Evolutionary conservation across 2,888 invertebrate genomes (phyloP), one percentile per base, ranked within the genome.

Genomic region (Apodemia mormo): DNA sequence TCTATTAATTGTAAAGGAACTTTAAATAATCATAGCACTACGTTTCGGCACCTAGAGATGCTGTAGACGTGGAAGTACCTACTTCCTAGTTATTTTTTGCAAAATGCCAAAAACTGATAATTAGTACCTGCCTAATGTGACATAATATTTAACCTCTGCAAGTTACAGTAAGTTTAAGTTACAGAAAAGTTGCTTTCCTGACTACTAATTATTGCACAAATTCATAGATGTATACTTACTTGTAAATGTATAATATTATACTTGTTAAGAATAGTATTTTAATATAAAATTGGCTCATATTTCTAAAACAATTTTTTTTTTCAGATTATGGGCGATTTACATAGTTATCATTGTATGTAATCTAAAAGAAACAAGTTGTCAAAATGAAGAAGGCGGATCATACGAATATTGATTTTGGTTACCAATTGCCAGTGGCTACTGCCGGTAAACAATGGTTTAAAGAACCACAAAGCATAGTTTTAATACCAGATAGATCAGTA

Each of bases 371-470:
- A 58, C 0, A 58, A 54, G 3, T 54, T 54, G 30, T 30, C 30
- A 58, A 29, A 58, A 58, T 58, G 58, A 58, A 12, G 14, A 45
- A 58, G 29, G 30, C 12, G 7, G 30, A 58, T 29, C 30, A 58
- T 12, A 58, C 58, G 1, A 58, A 58, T 30, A 58, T 58, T 58
- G 58, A 58, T 12, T 58, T 58, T 58, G 58, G 58, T 10, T 30
- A 58, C 10, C 58, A 58, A 58, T 29, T 58, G 4, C 58, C 58
- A 3, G 5, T 58, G 30, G 58, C 29, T 58, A 6, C 30, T 56
- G 29, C 56, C n/a, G 10, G 29, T 58, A 58, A 58, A 29, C 29
- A 58, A 58, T 58, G 58, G 58, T 10, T 33, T 14, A 58, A 30
- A 12, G 33, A 58, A 33, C 30, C 58, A 33, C 58, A 58, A 58